Evolutionary conservation across 2,888 invertebrate genomes (phyloP).

Genomic region (Panzeria rudis): DNA sequence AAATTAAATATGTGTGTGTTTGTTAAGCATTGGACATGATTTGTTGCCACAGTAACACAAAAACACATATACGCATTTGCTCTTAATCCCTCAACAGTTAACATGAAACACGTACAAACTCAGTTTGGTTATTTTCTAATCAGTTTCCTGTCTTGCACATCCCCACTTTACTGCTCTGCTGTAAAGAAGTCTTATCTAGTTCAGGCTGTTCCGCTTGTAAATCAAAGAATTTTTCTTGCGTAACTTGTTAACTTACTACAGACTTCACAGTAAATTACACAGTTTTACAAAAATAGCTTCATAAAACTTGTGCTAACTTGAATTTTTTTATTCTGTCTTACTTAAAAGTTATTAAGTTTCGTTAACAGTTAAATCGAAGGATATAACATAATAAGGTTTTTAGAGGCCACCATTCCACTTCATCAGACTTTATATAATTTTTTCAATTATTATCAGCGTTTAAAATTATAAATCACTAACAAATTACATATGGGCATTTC

Average conservation of each 20-base stretch:
- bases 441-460: too few species aligned
- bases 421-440: too few species aligned
- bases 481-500: too few species aligned
- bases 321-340: too few species aligned
- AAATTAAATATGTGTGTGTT: neutral
- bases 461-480: too few species aligned
- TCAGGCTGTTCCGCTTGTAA: conserved; percentile 9
- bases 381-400: too few species aligned
- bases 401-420: too few species aligned
- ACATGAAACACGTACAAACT: conserved; percentile 6
- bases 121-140: neutral
- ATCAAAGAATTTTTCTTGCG: neutral
- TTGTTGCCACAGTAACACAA: conserved; percentile 8
- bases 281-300: neutral
- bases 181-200: neutral
- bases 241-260: neutral
- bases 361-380: too few species aligned
- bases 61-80: neutral
- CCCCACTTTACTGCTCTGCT: neutral
- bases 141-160: neutral
- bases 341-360: too few species aligned
- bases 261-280: neutral
- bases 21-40: conserved; percentile 10
- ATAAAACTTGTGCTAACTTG: neutral
- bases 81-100: neutral